A percentile compares a stretch with the other conserved stretches of the same genome.
Conservation (phyloP, 2,888 invertebrate species). For the Megamerina dolium region DNA sequence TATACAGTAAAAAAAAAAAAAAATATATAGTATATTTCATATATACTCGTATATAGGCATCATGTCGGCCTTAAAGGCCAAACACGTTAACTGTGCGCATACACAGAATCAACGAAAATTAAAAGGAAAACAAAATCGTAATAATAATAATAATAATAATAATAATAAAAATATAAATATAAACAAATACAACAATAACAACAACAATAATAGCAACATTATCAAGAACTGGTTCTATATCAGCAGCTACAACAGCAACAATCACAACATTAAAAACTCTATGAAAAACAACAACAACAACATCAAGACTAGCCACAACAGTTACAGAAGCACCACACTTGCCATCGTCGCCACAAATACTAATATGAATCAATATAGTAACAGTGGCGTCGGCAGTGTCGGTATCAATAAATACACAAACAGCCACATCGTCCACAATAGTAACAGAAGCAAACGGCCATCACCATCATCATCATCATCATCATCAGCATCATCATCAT, state of each 20-base stretch:
- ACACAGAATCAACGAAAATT: no score
- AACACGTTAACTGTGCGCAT: conserved; percentile 20
- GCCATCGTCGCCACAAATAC: no score
- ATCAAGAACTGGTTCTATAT: conserved; percentile 20
- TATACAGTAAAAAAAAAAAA: conserved; percentile 7
- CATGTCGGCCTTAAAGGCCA: conserved; percentile 45
- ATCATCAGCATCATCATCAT: conserved; percentile 12
- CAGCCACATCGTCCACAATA: conserved; percentile 18
- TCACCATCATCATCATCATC: not conserved
- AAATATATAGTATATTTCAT: no score
- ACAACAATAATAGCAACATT: conserved; percentile 9
- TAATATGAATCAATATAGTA: conserved; percentile 8
- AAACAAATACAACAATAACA: conserved; percentile 7
- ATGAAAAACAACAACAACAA: conserved; percentile 15
- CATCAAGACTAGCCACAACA: conserved; percentile 2
- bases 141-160: conserved; percentile 8
- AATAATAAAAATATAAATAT: conserved; percentile 7
- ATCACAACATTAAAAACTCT: conserved; percentile 6
- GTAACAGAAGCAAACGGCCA: not conserved
- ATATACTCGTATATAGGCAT: no score
- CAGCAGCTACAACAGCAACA: conserved; percentile 9
- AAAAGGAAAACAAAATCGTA: no score
- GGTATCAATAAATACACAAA: conserved; percentile 14
- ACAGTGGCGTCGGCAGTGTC: conserved; percentile 7
- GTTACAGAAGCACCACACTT: no score